Conservation (phyloP, 2,113 vertebrate species). For the Raja brachyura region DNA sequence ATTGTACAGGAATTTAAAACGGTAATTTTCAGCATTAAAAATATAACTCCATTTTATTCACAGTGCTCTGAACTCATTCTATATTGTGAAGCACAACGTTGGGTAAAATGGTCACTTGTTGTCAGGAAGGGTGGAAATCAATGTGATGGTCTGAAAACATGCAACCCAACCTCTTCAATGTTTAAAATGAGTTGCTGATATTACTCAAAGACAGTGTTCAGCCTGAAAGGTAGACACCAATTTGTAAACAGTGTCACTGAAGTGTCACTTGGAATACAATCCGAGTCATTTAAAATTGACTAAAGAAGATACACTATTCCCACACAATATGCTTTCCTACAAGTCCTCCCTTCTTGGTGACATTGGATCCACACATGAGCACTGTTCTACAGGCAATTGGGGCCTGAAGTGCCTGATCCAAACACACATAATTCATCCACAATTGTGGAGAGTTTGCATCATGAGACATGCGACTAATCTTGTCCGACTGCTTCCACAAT, state of each 20-base stretch:
- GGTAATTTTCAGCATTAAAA: conserved; percentile 30
- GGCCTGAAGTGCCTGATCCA: not conserved
- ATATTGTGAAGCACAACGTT: conserved; percentile 27
- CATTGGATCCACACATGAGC: not conserved
- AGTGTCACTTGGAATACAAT: conserved; percentile 1
- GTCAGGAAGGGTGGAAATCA: not conserved
- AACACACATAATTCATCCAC: not conserved
- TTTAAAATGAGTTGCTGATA: conserved; percentile 2
- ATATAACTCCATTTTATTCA: conserved; percentile 30
- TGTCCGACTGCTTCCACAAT: not conserved
- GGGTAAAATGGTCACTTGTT: conserved; percentile 2
- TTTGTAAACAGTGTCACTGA: not conserved
- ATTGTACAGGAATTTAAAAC: conserved; percentile 27
- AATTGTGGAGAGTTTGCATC: not conserved
- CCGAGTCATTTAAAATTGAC: not conserved
- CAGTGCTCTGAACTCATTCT: conserved; percentile 25
- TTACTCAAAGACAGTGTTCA: not conserved
- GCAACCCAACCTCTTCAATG: not conserved
- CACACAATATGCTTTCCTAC: not conserved
- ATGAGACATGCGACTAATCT: not conserved
- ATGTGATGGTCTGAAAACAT: not conserved
- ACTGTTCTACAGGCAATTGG: not conserved
- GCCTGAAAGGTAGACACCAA: not conserved
- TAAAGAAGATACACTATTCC: not conserved
- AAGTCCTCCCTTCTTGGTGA: not conserved